Evolutionary conservation across 2,888 invertebrate species (phyloP).

Genomic region (Tenthredo amoena): DNA sequence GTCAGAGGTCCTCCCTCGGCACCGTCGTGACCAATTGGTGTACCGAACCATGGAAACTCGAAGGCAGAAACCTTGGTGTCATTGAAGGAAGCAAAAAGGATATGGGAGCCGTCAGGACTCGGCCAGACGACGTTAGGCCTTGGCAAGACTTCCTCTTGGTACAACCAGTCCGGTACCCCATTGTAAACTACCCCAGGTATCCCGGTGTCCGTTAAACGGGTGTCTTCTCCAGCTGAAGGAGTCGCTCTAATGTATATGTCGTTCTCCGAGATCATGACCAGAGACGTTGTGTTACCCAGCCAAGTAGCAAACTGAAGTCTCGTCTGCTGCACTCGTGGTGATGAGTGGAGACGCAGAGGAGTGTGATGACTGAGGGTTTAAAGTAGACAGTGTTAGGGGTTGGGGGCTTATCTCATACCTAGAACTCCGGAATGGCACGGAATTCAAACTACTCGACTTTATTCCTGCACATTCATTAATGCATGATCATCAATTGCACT

Average conservation of each 20-base stretch:
- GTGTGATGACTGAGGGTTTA: constrained; percentile 86
- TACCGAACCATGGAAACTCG: constrained; percentile 89
- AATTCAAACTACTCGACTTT: background rate
- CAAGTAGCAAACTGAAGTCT: constrained; percentile 92
- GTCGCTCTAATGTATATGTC: constrained; percentile 91
- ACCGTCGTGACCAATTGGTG: constrained; percentile 77
- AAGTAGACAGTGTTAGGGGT: background rate
- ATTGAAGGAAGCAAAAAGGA: constrained; percentile 93
- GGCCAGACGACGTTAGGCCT: constrained; percentile 93
- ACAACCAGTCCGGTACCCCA: constrained; percentile 97
- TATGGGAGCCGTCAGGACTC: constrained; percentile 87
- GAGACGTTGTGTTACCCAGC: constrained; percentile 88
- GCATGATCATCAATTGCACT: background rate
- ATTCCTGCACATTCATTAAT: background rate
- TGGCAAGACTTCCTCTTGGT: constrained; percentile 96
- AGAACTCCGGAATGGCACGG: background rate
- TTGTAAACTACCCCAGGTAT: constrained; percentile 91
- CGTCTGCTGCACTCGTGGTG: constrained; percentile 84
- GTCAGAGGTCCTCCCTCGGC: constrained; percentile 79
- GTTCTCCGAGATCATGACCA: constrained; percentile 91
- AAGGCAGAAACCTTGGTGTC: constrained; percentile 81
- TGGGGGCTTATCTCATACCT: background rate
- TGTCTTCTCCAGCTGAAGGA: constrained; percentile 83
- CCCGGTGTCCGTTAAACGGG: constrained; percentile 88
- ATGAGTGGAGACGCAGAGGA: constrained; percentile 89